These are phyloP conservation scores for Pyrrhia umbra DNA, from an alignment of 2,888 invertebrate genomes.

Conservation along the genomic window DNA sequence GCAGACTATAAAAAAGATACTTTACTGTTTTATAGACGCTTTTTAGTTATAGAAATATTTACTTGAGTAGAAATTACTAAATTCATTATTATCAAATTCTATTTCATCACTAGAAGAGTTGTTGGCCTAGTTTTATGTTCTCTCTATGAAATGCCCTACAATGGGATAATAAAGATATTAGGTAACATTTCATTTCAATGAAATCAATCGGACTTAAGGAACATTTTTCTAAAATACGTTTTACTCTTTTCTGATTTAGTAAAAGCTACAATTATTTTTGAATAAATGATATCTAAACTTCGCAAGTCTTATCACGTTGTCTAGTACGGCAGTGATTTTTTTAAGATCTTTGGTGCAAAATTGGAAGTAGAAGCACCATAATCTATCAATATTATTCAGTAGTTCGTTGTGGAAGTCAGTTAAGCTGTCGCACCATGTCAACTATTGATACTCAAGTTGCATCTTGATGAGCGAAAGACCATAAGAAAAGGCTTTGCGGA, in stretches of 20 bases:
- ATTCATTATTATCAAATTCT: not conserved
- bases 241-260: not conserved
- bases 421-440: not conserved
- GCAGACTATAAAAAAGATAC: constrained; percentile 34
- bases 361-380: not conserved
- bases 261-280: not conserved
- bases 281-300: not conserved
- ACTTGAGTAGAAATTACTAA: not conserved
- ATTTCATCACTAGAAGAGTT: no score
- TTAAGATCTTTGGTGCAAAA: not conserved
- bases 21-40: not conserved
- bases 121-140: not conserved
- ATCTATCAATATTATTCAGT: not conserved
- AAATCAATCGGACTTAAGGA: not conserved
- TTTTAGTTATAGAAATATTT: not conserved
- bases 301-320: not conserved
- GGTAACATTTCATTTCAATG: not conserved
- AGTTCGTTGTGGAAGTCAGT: not conserved
- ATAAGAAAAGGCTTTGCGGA: not conserved
- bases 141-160: not conserved
- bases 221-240: no score
- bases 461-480: not conserved
- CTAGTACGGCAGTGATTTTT: not conserved
- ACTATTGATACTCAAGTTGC: not conserved
- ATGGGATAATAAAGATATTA: no score